Conservation (phyloP, 2,113 vertebrate species). For the Mormoops blainvillei region DNA sequence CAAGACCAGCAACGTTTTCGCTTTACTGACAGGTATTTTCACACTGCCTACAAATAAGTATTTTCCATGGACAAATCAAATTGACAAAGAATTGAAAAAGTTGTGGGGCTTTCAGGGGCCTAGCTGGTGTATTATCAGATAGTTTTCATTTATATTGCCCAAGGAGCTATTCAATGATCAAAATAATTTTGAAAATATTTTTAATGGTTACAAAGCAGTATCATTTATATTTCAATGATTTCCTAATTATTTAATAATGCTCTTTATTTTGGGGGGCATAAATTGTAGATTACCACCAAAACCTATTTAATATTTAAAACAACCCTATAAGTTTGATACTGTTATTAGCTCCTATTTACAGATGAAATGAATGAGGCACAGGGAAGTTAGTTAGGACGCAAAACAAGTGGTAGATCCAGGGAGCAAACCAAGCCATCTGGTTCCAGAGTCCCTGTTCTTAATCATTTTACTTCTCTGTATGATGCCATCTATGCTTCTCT, state of each 20-base stretch:
- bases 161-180: neutral
- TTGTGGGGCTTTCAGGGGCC: neutral
- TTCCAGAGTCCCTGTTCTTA: neutral
- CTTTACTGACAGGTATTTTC: conserved; percentile 63
- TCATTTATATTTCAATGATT: neutral
- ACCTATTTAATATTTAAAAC: neutral
- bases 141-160: neutral
- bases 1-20: conserved; percentile 41
- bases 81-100: conserved; percentile 25
- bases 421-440: neutral
- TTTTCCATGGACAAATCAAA: conserved; percentile 65
- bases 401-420: neutral
- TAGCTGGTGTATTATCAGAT: conserved; percentile 30
- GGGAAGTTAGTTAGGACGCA: neutral
- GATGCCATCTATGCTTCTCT: neutral
- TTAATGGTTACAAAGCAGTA: neutral
- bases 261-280: neutral
- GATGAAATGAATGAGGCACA: neutral
- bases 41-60: conserved; percentile 57
- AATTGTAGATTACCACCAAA: neutral
- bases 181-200: neutral
- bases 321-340: neutral
- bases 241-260: neutral
- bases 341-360: neutral
- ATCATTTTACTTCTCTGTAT: neutral